Evolutionary conservation across 2,113 vertebrate species (phyloP).

Genomic region (Aix galericulata): DNA sequence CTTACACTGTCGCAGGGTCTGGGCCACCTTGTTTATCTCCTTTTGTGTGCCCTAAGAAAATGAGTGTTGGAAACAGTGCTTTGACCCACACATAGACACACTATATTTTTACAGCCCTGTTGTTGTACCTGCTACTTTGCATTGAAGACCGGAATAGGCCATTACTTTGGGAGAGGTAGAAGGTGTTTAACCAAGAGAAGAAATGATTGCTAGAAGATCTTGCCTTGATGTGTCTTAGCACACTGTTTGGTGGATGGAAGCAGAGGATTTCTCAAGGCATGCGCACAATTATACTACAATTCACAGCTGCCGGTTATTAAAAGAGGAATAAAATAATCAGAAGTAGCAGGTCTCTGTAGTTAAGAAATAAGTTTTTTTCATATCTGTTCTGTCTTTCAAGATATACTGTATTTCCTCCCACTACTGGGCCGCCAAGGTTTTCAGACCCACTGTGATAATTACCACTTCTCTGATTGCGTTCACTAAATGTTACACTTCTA

Average conservation of each 20-base stretch:
- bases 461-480: conserved; percentile 52
- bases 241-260: background rate
- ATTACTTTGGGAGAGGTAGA: background rate
- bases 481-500: background rate
- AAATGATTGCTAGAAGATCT: background rate
- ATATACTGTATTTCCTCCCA: background rate
- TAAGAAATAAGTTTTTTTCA: background rate
- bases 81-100: background rate
- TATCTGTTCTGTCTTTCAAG: background rate
- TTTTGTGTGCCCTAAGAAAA: background rate
- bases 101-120: rapidly evolving
- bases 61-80: background rate
- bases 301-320: background rate
- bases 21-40: background rate
- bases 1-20: background rate
- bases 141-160: background rate
- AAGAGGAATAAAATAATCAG: background rate
- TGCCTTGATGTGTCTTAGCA: background rate
- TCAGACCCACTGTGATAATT: conserved; percentile 57
- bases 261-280: background rate
- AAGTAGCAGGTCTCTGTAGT: background rate
- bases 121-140: background rate
- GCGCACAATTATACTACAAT: background rate
- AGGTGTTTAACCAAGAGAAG: background rate
- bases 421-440: background rate